These are phyloP conservation scores for Paradoxurus hermaphroditus DNA, from an alignment of 2,113 vertebrate species.

Conservation along the genomic window DNA sequence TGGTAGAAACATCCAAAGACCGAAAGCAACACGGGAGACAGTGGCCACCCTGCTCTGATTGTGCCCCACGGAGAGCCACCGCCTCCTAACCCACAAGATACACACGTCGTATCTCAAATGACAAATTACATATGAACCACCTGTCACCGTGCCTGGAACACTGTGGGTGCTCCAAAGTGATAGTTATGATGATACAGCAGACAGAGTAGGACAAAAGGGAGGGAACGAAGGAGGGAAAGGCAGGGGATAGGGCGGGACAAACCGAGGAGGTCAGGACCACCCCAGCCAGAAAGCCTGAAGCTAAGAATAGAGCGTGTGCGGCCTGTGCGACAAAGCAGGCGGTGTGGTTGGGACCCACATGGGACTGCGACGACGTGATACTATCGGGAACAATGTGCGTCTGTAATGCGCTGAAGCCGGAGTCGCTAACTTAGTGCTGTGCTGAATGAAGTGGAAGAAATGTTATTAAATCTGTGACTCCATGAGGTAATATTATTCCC, in stretches of 20 bases:
- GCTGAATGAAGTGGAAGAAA: slow-evolving; percentile 79
- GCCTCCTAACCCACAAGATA: background rate
- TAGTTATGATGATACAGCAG: background rate
- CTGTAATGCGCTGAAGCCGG: slow-evolving; percentile 56
- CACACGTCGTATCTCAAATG: background rate
- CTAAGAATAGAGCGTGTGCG: background rate
- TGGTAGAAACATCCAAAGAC: background rate
- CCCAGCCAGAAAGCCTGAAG: background rate
- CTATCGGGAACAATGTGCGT: slow-evolving; percentile 32
- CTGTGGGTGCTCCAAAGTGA: background rate
- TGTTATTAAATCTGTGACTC: slow-evolving; percentile 72
- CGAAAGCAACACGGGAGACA: background rate
- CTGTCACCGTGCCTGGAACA: slow-evolving; percentile 2
- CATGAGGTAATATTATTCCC: slow-evolving; percentile 78
- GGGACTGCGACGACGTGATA: background rate
- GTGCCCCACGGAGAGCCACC: background rate
- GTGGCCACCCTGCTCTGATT: background rate
- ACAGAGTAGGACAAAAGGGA: background rate
- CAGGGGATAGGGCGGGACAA: background rate
- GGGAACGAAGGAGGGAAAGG: background rate
- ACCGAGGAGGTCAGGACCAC: background rate
- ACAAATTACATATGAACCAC: background rate
- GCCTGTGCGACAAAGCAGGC: background rate
- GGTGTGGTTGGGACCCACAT: background rate
- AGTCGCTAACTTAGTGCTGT: slow-evolving; percentile 67